These are phyloP conservation scores for Dysidea cf. avara DNA, from an alignment of 37 sponge, comb jelly and placozoan genomes.

Conservation along the genomic window DNA sequence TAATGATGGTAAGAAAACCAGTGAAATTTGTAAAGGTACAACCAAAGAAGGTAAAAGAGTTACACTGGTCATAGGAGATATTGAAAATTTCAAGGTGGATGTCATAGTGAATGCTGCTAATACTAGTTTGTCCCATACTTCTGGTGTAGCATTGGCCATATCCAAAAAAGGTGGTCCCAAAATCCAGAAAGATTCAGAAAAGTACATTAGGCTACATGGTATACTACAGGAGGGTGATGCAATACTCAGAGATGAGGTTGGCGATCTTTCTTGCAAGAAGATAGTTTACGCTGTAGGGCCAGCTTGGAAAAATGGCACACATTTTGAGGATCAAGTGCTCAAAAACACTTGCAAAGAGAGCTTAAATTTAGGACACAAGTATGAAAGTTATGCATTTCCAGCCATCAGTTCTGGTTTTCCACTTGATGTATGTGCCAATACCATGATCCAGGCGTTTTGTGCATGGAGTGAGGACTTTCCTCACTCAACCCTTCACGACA, in stretches of 20 bases:
- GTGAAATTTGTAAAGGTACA: slow-evolving; percentile 9
- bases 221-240: slow-evolving; percentile 41
- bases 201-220: slow-evolving; percentile 16
- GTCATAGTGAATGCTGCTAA: slow-evolving; percentile 82
- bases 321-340: slow-evolving; percentile 24
- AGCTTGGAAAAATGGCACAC: slow-evolving; percentile 7
- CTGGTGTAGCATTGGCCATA: slow-evolving; percentile 58
- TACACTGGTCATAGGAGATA: slow-evolving; percentile 44
- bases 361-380: slow-evolving; percentile 14
- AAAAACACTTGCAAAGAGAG: slow-evolving; percentile 8
- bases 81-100: slow-evolving; percentile 62
- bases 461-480: slow-evolving; percentile 13
- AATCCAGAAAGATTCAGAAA: slow-evolving; percentile 38
- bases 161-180: slow-evolving; percentile 47
- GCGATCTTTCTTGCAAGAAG: slow-evolving; percentile 43
- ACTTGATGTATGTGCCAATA: slow-evolving; percentile 41
- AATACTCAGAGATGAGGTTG: slow-evolving; percentile 32
- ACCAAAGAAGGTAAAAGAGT: slow-evolving; percentile 25
- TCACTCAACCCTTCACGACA: slow-evolving; percentile 4
- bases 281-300: slow-evolving; percentile 71
- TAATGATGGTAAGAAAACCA: neutral
- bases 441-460: slow-evolving; percentile 19
- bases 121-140: slow-evolving; percentile 38
- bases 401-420: slow-evolving; percentile 74
- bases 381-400: slow-evolving; percentile 50